Evolutionary conservation across 2,797 vertebrate species (phyloP), one percentile per base, ranked within the genome.

Genomic region (Platyrinchus mystaceus): DNA sequence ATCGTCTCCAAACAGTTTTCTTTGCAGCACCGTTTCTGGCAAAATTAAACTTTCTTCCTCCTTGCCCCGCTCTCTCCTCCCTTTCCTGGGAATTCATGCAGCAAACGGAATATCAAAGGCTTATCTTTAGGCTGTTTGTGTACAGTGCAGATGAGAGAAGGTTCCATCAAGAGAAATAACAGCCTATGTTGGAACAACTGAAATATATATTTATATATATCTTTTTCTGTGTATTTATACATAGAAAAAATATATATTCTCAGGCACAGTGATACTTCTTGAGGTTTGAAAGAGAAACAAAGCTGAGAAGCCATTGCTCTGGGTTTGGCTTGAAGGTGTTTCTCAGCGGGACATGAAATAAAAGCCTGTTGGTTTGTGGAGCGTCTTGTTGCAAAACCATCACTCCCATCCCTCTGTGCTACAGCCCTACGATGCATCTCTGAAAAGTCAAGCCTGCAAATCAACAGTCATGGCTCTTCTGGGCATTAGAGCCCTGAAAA

Each of bases 341-440:
- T 56, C 4, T 68, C 50, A 34, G 28, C 15, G 47, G 59, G 62
- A n/a, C 12, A 5, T 0, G 32, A 34, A 50, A 59, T 34, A 8
- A 46, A 15, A 39, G 12, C 2, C 1, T 30, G 37, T 11, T 73
- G 63, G 6, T 3, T 3, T 34, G 66, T 30, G 64, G n/a, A 20
- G 11, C 5, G n/a, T 21, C 26, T 36, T 26, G 5, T 6, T 68
- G 32, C 39, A 47, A 74, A 94, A 16, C 41, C 43, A 8, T 24
- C 0, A 0, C 15, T 86, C 4, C 49, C 27, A 9, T 23, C 50
- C 24, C 36, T 34, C 43, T 41, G 8, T 2, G 11, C 19, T 41
- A 6, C 0, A 37, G 28, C 28, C 14, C 18, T 9, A 1, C 13
- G 32, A 7, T 0, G 0, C 9, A 4, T 3, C 46, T 53, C n/a